A percentile compares a stretch with the other conserved stretches of the same genome.
These are phyloP conservation scores for Gnathonemus longibarbis DNA, from an alignment of 2,113 vertebrate species.

Conservation along the genomic window DNA sequence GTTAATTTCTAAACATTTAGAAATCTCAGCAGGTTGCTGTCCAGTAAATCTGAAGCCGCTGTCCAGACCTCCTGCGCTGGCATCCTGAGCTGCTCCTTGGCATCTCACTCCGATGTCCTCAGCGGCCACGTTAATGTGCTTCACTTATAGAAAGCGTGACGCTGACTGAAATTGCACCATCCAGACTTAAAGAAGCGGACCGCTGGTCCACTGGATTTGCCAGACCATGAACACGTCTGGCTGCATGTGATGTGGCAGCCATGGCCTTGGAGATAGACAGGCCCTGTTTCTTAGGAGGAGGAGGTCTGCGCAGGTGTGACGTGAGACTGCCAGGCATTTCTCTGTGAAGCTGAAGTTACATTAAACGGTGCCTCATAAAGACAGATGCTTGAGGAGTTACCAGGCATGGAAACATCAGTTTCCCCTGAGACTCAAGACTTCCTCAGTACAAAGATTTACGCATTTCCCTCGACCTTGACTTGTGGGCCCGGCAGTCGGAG, in stretches of 20 bases:
- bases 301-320: not conserved
- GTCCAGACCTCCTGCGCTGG: not conserved
- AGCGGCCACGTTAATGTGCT: not conserved
- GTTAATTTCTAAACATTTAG: not conserved
- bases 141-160: not conserved
- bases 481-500: not conserved
- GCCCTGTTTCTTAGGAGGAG: not conserved
- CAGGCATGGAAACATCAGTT: not conserved
- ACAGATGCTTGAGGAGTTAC: not conserved
- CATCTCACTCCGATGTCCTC: not conserved
- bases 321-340: not conserved
- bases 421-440: not conserved
- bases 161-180: not conserved
- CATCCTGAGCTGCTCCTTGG: not conserved
- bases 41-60: not conserved
- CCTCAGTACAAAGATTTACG: not conserved
- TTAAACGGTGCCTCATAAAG: not conserved
- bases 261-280: not conserved
- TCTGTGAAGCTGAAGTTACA: not conserved
- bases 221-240: not conserved
- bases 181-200: not conserved
- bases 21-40: not conserved
- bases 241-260: not conserved
- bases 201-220: not conserved
- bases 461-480: not conserved